Percentiles rank a stretch among this genome's conserved stretches.
Conservation (phyloP, 2,888 invertebrate species). For the Cephus sareptanus region DNA sequence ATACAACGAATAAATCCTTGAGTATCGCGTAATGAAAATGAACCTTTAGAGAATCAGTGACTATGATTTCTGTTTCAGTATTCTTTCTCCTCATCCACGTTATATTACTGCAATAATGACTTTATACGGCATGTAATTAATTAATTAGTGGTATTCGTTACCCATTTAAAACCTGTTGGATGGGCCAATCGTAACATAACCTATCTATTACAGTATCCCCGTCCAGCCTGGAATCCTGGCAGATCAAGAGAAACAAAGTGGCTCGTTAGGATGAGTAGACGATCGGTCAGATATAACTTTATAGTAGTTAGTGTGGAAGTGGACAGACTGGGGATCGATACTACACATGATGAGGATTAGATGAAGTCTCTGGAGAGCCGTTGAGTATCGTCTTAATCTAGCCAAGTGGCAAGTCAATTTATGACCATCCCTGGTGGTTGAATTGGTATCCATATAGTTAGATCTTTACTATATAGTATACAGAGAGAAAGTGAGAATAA, state of each 20-base stretch:
- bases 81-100: not conserved
- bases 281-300: not conserved
- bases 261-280: not conserved
- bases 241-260: not conserved
- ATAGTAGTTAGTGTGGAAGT: not conserved
- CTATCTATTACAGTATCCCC: not conserved
- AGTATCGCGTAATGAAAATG: not conserved
- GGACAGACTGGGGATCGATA: conserved; percentile 9
- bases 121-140: not conserved
- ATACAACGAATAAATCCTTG: not conserved
- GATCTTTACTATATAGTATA: not conserved
- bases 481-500: not conserved
- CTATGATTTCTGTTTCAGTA: not conserved
- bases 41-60: not conserved
- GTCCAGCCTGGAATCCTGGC: not conserved
- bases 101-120: not conserved
- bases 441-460: conserved; percentile 6
- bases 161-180: not conserved
- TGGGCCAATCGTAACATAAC: not conserved
- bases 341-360: conserved; percentile 1
- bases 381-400: conserved; percentile 5
- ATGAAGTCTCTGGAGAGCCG: conserved; percentile 8
- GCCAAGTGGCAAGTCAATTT: conserved; percentile 10
- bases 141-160: not conserved
- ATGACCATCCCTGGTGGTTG: not conserved